Conservation (phyloP, 2,888 invertebrate species). For the Drosophila heteroneura region DNA sequence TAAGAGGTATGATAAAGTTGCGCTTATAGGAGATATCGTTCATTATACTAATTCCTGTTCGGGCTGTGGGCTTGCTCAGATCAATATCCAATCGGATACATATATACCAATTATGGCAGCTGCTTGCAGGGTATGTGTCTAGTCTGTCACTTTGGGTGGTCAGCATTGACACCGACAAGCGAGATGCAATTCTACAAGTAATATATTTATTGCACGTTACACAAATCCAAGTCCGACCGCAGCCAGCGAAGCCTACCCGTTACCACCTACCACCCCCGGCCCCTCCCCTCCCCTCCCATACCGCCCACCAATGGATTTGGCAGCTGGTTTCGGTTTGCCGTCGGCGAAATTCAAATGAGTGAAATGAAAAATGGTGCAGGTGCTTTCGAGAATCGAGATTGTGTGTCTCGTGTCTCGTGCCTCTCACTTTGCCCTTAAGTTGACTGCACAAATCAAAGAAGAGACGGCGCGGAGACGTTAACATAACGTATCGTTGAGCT, state of each 20-base stretch:
- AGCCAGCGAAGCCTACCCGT: conserved; percentile 9
- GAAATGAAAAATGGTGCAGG: conserved; percentile 60
- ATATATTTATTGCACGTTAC: conserved; percentile 73
- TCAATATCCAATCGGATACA: background rate
- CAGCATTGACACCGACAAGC: conserved; percentile 47
- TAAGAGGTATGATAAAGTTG: background rate
- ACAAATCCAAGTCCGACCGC: conserved; percentile 58
- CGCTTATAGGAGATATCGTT: background rate
- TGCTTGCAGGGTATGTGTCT: background rate
- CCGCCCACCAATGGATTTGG: background rate
- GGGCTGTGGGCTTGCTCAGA: background rate
- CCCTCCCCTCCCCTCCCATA: background rate
- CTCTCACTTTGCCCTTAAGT: conserved; percentile 35
- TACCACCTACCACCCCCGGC: background rate
- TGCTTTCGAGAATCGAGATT: conserved; percentile 52
- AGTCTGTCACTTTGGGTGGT: conserved; percentile 4
- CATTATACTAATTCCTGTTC: background rate
- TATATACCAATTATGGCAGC: no score
- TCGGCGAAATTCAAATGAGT: conserved; percentile 66
- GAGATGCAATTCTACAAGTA: conserved; percentile 68
- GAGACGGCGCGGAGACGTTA: background rate
- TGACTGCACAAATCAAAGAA: conserved; percentile 62
- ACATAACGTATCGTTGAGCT: conserved; percentile 51
- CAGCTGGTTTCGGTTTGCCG: conserved; percentile 43
- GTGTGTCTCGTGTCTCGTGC: conserved; percentile 57